phyloP scores from a whole-genome alignment of 2,888 invertebrate genomes.

The Eupithecia tripunctaria region DNA sequence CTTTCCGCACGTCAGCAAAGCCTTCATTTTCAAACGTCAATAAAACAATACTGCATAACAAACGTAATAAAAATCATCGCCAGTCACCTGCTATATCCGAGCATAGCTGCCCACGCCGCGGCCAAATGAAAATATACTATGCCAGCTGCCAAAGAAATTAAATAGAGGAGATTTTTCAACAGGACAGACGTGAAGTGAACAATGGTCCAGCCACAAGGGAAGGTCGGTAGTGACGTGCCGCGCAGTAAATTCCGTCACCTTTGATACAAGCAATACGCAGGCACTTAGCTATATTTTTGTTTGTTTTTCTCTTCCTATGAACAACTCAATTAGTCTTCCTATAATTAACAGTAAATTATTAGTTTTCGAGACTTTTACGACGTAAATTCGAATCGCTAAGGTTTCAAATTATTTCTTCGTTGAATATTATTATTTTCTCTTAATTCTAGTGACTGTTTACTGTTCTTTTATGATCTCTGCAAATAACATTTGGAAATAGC shows the following conservation, averaged over 20 bases:
- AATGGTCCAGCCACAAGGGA: conserved; percentile 73
- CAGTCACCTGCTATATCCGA: conserved; percentile 74
- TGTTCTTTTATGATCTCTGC: conserved; percentile 29
- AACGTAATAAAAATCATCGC: conserved; percentile 76
- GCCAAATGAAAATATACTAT: conserved; percentile 76
- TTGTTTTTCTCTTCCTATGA: conserved; percentile 44
- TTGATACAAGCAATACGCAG: conserved; percentile 43
- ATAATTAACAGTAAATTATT: conserved; percentile 51
- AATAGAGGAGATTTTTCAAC: conserved; percentile 80
- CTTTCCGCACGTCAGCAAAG: conserved; percentile 54
- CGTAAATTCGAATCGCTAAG: background rate
- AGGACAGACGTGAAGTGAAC: conserved; percentile 71
- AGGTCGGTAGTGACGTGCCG: conserved; percentile 62
- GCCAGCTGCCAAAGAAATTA: conserved; percentile 80
- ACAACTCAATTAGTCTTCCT: conserved; percentile 41
- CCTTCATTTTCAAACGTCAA: conserved; percentile 64
- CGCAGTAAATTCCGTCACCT: conserved; percentile 38
- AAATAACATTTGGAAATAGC: conserved; percentile 29
- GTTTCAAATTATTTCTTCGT: background rate
- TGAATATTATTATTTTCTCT: background rate
- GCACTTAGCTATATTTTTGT: conserved; percentile 39
- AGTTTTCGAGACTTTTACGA: conserved; percentile 28
- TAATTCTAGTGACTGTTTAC: conserved; percentile 28
- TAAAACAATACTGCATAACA: conserved; percentile 77
- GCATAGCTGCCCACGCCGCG: conserved; percentile 70